Evolutionary conservation across 2,888 invertebrate species (phyloP).

Genomic region (Imbricaverruca yamaguchii): DNA sequence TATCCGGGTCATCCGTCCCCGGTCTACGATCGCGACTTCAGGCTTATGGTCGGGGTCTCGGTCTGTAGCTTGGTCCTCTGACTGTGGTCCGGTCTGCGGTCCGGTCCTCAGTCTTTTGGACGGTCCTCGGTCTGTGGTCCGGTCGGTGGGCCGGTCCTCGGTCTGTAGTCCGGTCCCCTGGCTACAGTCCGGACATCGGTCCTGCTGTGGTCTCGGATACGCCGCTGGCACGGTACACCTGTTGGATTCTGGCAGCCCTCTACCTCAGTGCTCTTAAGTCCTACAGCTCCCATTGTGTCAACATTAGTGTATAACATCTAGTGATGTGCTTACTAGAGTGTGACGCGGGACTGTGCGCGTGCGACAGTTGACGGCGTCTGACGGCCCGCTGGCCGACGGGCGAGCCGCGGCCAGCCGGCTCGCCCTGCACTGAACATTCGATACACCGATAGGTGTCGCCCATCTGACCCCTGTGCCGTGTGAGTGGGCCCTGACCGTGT

Average conservation of each 20-base stretch:
- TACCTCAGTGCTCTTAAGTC: not conserved
- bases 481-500: too few relatives aligned
- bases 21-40: too few relatives aligned
- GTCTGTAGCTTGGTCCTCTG: too few relatives aligned
- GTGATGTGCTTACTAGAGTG: not conserved
- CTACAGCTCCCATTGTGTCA: not conserved
- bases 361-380: not conserved
- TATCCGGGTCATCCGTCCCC: too few relatives aligned
- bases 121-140: not conserved
- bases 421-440: not conserved
- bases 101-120: too few relatives aligned
- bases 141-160: not conserved
- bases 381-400: too few relatives aligned
- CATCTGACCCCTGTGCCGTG: too few relatives aligned
- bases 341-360: not conserved
- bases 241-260: not conserved
- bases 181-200: not conserved
- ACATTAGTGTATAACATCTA: not conserved
- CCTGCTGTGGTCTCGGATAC: not conserved
- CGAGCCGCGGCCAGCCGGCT: not conserved
- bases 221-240: too few relatives aligned
- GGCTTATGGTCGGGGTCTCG: too few relatives aligned
- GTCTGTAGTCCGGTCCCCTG: not conserved
- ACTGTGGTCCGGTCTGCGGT: too few relatives aligned
- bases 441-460: too few relatives aligned